A percentile compares a stretch with the other conserved stretches of the same genome.
Conservation (phyloP, 2,113 vertebrate species). For the Rhabdornis inornatus region DNA sequence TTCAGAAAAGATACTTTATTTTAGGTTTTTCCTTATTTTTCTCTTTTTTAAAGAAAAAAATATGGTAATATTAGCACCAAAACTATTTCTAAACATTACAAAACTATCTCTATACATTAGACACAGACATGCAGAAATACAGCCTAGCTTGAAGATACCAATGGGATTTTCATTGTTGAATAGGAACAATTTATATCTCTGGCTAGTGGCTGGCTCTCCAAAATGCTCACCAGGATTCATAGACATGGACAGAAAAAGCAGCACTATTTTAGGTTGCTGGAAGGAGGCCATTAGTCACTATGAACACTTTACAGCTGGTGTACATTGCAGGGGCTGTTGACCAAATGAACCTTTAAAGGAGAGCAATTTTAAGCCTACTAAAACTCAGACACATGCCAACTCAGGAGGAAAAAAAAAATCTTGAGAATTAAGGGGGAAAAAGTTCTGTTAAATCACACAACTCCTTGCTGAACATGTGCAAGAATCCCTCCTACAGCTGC, state of each 20-base stretch:
- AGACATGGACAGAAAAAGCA: not conserved
- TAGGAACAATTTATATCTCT: not conserved
- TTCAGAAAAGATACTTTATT: not conserved
- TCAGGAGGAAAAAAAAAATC: not conserved
- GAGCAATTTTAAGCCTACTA: slow-evolving; percentile 8
- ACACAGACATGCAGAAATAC: not conserved
- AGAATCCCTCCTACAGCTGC: not conserved
- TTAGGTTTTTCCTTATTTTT: not conserved
- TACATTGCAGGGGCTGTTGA: not conserved
- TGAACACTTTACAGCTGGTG: not conserved
- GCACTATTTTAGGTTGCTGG: slow-evolving; percentile 2
- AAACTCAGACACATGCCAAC: not conserved
- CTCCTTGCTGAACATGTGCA: not conserved
- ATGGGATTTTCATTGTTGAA: not conserved
- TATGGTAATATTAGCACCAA: not conserved
- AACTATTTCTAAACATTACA: not conserved
- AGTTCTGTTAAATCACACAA: not conserved
- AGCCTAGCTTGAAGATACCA: not conserved
- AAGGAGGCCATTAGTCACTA: not conserved
- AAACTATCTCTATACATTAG: not conserved
- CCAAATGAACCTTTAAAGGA: slow-evolving; percentile 21
- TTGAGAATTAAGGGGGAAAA: not conserved
- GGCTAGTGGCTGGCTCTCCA: not conserved
- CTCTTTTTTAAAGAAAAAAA: not conserved
- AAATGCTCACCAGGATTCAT: not conserved